Conservation (phyloP, 2,113 vertebrate genomes). For the Labeo catla region DNA sequence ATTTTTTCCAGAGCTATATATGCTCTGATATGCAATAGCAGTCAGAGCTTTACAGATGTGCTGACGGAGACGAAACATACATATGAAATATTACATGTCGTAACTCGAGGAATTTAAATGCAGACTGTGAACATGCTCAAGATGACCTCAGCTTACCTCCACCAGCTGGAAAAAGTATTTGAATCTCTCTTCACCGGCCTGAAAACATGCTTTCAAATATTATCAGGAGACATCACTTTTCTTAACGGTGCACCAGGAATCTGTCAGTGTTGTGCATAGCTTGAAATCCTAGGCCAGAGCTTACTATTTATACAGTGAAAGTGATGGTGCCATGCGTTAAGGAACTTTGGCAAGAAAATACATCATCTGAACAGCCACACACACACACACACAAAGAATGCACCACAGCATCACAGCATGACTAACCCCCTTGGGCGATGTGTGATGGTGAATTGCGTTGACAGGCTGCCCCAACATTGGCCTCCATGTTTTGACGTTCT, state of each 20-base stretch:
- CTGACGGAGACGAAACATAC: not conserved
- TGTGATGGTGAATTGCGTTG: constrained; percentile 43
- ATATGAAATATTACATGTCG: not conserved
- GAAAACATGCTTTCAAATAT: constrained; percentile 11
- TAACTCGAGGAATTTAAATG: not conserved
- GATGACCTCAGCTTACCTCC: not conserved
- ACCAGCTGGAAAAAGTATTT: not conserved
- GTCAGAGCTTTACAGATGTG: not conserved
- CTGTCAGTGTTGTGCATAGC: not conserved
- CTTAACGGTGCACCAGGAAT: not conserved
- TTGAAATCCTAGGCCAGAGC: not conserved
- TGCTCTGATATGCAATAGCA: not conserved
- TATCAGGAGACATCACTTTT: constrained; percentile 19
- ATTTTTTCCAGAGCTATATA: not conserved
- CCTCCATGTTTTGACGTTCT: constrained; percentile 54
- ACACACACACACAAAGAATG: not conserved
- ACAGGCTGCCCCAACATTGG: constrained; percentile 47
- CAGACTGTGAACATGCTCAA: not conserved
- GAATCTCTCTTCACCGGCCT: not conserved
- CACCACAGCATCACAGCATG: constrained; percentile 7
- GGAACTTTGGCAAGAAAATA: not conserved
- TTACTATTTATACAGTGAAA: constrained; percentile 19
- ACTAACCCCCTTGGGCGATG: constrained; percentile 33
- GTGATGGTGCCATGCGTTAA: not conserved
- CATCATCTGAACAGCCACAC: not conserved